phyloP scores from a whole-genome alignment of 1,140 invertebrate species.

The Drosophila ficusphila region DNA sequence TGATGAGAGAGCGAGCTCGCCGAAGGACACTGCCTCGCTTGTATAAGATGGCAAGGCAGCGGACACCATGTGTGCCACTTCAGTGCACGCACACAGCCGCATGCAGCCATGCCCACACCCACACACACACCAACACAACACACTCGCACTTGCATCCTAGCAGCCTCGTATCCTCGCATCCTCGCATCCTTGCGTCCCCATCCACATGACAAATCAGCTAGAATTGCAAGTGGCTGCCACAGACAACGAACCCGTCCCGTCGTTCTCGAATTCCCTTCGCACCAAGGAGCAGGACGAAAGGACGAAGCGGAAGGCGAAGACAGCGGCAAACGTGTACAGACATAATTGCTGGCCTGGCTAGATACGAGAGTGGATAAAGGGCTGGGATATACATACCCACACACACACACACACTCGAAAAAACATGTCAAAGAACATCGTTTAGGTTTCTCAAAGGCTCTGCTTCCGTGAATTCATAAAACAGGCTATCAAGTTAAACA shows the following conservation, averaged over 20 bases:
- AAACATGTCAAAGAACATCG: too few species aligned
- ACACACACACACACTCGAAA: background rate
- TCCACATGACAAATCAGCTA: constrained; percentile 71
- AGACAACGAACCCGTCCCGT: constrained; percentile 30
- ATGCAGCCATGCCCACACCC: constrained; percentile 12
- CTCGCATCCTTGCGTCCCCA: constrained; percentile 32
- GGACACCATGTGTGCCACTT: constrained; percentile 71
- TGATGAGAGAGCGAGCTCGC: constrained; percentile 51
- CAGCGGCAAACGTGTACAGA: constrained; percentile 48
- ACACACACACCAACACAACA: constrained; percentile 30
- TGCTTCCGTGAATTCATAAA: too few species aligned
- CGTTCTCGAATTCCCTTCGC: background rate
- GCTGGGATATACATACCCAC: background rate
- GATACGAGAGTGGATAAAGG: constrained; percentile 14
- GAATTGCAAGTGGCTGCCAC: constrained; percentile 69
- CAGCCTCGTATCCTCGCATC: too few species aligned
- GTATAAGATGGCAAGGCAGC: constrained; percentile 47
- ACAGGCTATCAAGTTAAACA: too few species aligned
- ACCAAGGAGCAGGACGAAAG: background rate
- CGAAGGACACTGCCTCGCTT: constrained; percentile 66
- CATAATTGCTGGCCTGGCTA: constrained; percentile 53
- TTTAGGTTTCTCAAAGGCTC: too few species aligned
- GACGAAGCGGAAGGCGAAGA: constrained; percentile 24
- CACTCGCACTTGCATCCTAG: background rate
- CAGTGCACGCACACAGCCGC: constrained; percentile 57